phyloP scores from a whole-genome alignment of 1,140 invertebrate species.

The Penaeus indicus region DNA sequence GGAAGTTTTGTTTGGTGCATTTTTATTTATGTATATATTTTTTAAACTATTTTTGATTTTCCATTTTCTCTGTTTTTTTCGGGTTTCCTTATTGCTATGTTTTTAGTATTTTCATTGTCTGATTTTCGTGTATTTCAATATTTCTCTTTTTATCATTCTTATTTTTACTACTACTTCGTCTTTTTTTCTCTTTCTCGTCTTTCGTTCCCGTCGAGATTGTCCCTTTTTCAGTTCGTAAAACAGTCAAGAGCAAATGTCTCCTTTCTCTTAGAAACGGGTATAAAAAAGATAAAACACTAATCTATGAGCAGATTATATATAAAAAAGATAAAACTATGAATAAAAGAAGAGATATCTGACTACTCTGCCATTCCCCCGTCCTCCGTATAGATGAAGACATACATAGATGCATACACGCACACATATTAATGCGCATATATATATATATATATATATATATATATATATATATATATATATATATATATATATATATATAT shows the following conservation, averaged over 20 bases:
- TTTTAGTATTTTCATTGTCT: too few relatives aligned
- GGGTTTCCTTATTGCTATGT: too few relatives aligned
- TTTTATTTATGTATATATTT: too few relatives aligned
- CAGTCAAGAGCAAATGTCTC: too few relatives aligned
- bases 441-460: constrained; percentile 10
- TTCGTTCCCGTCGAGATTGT: not conserved
- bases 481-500: constrained; percentile 17
- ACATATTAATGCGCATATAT: not conserved
- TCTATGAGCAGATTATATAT: not conserved
- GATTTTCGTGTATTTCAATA: too few relatives aligned
- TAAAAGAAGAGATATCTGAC: too few relatives aligned
- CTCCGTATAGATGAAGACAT: not conserved
- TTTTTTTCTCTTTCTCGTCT: not conserved
- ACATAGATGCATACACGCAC: not conserved
- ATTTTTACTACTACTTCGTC: not conserved
- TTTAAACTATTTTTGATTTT: too few relatives aligned
- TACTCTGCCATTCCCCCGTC: too few relatives aligned
- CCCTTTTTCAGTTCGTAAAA: not conserved
- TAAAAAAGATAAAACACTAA: too few relatives aligned
- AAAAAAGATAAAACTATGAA: not conserved
- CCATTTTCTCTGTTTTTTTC: too few relatives aligned
- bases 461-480: constrained; percentile 24
- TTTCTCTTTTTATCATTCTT: not conserved
- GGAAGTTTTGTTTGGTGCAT: too few relatives aligned
- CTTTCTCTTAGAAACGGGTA: too few relatives aligned